These are phyloP conservation scores for Ramazzottius varieornatus DNA, from an alignment of 2,888 invertebrate species.

Conservation along the genomic window DNA sequence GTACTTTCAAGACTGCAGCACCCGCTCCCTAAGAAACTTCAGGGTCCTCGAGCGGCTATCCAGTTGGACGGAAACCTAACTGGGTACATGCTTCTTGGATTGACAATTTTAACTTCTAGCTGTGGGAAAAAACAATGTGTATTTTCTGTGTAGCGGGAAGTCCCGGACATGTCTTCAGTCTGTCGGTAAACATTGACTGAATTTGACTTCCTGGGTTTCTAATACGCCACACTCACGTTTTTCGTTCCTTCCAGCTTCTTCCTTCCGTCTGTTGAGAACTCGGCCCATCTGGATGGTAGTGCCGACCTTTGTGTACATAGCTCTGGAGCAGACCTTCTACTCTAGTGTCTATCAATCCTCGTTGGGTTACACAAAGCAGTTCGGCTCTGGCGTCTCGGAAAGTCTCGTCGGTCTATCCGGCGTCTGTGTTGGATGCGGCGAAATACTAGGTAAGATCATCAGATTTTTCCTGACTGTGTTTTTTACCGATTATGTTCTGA, in stretches of 20 bases:
- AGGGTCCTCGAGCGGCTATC: no score
- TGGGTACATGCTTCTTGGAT: no score
- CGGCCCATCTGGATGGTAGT: background rate
- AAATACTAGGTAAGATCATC: background rate
- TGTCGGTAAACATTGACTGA: no score
- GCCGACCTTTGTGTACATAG: background rate
- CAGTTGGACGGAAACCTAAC: no score
- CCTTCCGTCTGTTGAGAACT: background rate
- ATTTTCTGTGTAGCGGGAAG: background rate
- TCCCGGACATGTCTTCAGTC: background rate
- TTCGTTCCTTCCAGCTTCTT: background rate
- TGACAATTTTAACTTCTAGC: no score
- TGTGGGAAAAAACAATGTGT: no score
- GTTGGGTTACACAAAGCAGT: background rate
- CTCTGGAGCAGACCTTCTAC: background rate
- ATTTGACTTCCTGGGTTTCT: no score
- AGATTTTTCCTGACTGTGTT: no score
- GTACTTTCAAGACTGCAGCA: background rate
- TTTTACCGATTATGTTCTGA: no score
- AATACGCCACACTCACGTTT: no score
- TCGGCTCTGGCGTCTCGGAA: background rate
- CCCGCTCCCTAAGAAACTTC: background rate
- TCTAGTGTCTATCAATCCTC: background rate
- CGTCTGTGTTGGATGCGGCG: background rate
- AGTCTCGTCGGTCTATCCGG: background rate